Evolutionary conservation across 2,113 vertebrate species (phyloP), one percentile per base, ranked within the genome.

Genomic region (Sturnus vulgaris): DNA sequence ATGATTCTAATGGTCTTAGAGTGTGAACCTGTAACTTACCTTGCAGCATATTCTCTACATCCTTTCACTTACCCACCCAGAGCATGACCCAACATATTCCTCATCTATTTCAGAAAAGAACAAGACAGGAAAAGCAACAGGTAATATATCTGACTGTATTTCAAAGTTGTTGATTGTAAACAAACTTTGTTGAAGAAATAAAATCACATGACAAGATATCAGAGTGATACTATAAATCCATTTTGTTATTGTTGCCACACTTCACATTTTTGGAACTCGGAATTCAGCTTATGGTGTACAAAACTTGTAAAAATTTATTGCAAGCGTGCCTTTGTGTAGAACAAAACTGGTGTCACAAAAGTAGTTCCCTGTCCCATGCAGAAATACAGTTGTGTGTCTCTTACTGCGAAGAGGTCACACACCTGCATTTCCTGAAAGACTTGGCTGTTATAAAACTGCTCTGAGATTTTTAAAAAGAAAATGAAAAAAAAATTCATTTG

Each of bases 301-400:
- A 95, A 97, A 96, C 86, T 90, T 66, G 92, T 97, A 97, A 97
- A 96, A 96, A 96, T 95, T 94, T 96, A 96, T 95, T 95, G 96
- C 96, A 97, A 96, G 93, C 77, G 46, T 95, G 96, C 82, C 86
- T 97, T 93, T 64, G 92, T 95, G 91, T 95, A 90, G 92, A 96
- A 94, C 88, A 95, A 95, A 96, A 92, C 81, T 4, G 30, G 89
- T 95, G 95, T 91, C 95, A 96, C 86, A 78, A 87, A 96, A 96
- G 80, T 92, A 86, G 96, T 92, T 94, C 96, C 94, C 95, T 69
- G 85, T 93, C 94, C 91, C 88, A 63, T 47, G 78, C 76, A 92
- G 95, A 88, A 96, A 95, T 40, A 63, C 94, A 93, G 76, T 2
- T 95, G 93, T 72, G 92, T 78, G n/a, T n/a, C 70, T n/a, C 70